Evolutionary conservation across 2,797 vertebrate genomes (phyloP).

Genomic region (Sphenodon punctatus): DNA sequence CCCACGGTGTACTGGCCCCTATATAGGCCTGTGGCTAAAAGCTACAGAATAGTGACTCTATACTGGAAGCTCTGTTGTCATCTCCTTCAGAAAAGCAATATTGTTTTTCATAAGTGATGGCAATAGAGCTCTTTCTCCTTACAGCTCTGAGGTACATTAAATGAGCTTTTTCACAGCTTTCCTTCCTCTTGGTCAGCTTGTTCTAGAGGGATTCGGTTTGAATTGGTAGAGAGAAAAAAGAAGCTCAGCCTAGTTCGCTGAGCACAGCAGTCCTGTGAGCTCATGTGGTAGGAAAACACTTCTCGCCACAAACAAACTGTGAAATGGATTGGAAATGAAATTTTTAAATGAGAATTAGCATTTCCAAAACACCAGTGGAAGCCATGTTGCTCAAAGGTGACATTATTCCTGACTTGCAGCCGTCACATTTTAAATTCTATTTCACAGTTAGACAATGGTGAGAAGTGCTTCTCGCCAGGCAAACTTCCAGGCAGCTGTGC

Average conservation of each 20-base stretch:
- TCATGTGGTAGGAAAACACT: background rate
- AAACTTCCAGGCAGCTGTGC: background rate
- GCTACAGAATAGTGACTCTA: background rate
- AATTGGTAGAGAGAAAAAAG: background rate
- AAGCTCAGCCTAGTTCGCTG: background rate
- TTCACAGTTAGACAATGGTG: background rate
- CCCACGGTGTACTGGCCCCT: background rate
- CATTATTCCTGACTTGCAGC: background rate
- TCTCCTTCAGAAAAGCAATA: background rate
- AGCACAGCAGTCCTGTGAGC: fast-evolving
- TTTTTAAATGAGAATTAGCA: background rate
- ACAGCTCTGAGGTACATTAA: background rate
- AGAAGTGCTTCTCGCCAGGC: background rate
- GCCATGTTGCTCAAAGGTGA: background rate
- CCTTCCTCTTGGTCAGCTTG: background rate
- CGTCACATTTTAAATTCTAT: conserved; percentile 14
- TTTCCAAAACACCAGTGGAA: background rate
- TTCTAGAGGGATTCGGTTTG: background rate
- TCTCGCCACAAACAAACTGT: background rate
- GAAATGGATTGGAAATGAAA: background rate
- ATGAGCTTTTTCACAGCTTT: background rate
- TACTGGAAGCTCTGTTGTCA: background rate
- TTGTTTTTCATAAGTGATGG: fast-evolving
- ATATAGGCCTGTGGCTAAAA: background rate
- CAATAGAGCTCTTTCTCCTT: fast-evolving